These are phyloP conservation scores for Stegostoma tigrinum DNA, from an alignment of 2,113 vertebrate genomes.

Conservation along the genomic window DNA sequence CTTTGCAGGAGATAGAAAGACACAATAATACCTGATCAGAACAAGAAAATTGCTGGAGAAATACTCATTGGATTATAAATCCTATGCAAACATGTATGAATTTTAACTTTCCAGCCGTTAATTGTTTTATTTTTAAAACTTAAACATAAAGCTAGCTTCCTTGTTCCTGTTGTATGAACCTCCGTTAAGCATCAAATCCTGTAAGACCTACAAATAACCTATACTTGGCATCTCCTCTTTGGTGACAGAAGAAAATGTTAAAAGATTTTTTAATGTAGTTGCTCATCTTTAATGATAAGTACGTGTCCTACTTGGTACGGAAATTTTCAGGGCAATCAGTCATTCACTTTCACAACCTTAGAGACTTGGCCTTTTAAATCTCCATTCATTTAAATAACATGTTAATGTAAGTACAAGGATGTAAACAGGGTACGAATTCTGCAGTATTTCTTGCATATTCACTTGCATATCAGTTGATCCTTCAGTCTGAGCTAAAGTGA, in stretches of 20 bases:
- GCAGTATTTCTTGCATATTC: not conserved
- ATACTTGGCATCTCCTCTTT: not conserved
- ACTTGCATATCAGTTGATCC: not conserved
- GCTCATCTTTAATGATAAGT: not conserved
- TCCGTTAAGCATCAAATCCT: not conserved
- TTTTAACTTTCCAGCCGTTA: not conserved
- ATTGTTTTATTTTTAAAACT: not conserved
- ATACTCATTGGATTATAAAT: not conserved
- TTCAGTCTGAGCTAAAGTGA: not conserved
- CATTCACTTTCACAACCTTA: not conserved
- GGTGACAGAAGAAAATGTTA: not conserved
- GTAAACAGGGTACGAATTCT: not conserved
- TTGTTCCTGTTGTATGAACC: not conserved
- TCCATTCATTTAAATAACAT: not conserved
- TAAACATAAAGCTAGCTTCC: not conserved
- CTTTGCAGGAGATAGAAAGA: not conserved
- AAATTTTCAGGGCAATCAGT: not conserved
- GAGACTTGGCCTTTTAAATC: not conserved
- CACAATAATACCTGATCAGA: not conserved
- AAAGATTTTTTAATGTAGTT: not conserved
- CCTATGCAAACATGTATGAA: not conserved
- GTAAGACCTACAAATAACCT: not conserved
- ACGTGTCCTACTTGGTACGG: not conserved
- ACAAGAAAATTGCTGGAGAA: not conserved
- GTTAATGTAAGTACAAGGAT: not conserved